Conservation (phyloP, 2,113 vertebrate species). For the Isurus oxyrinchus region DNA sequence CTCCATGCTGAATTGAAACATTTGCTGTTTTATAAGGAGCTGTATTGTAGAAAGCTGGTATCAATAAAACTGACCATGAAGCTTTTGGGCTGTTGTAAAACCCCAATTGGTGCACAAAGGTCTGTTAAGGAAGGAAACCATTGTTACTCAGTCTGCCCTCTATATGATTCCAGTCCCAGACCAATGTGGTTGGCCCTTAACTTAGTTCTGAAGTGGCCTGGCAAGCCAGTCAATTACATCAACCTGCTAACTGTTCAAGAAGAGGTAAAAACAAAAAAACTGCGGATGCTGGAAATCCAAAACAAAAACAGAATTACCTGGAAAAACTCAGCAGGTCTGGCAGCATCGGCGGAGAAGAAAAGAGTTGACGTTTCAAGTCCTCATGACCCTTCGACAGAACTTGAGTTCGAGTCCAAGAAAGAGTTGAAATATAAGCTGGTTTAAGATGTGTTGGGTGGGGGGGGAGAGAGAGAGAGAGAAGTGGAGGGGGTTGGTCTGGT, state of each 20-base stretch:
- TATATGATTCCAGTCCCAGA: neutral
- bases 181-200: neutral
- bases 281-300: too few species aligned
- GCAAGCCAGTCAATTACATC: neutral
- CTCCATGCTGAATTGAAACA: neutral
- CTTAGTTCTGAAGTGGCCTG: neutral
- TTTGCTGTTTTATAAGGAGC: neutral
- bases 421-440: too few species aligned
- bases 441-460: too few species aligned
- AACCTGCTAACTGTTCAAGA: neutral
- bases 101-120: neutral
- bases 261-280: too few species aligned
- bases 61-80: neutral
- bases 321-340: too few species aligned
- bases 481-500: too few species aligned
- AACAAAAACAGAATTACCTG: too few species aligned
- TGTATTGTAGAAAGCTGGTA: neutral
- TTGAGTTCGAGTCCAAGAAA: too few species aligned
- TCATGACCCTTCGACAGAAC: too few species aligned
- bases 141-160: neutral
- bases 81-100: neutral
- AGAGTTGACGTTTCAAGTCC: too few species aligned
- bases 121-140: neutral
- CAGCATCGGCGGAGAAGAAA: too few species aligned
- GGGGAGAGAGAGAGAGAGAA: too few species aligned